These are phyloP conservation scores for Tiaroga cobitis DNA, from an alignment of 2,797 vertebrate species.

Conservation along the genomic window DNA sequence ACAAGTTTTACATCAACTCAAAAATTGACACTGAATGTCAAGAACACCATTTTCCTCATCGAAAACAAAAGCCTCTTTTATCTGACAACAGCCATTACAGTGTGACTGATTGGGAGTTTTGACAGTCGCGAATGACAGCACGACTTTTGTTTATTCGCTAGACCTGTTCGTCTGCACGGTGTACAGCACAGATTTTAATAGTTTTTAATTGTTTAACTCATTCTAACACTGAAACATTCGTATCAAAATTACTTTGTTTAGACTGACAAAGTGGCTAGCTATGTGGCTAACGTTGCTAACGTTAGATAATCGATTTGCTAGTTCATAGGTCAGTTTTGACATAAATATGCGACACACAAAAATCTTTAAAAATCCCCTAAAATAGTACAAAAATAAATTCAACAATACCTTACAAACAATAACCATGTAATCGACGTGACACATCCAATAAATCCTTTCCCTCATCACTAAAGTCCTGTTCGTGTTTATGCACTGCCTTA, in stretches of 20 bases:
- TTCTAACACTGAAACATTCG: neutral
- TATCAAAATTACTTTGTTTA: neutral
- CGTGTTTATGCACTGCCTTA: conserved; percentile 8
- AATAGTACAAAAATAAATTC: neutral
- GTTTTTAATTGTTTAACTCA: neutral
- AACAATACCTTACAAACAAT: neutral
- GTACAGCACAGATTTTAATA: too few relatives aligned
- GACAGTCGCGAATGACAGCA: neutral
- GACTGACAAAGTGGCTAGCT: neutral
- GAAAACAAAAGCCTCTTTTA: neutral
- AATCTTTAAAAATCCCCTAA: neutral
- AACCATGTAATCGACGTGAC: neutral
- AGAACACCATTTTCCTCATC: accelerated
- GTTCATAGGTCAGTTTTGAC: neutral
- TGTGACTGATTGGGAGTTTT: neutral
- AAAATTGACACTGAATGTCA: neutral
- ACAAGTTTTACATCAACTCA: neutral
- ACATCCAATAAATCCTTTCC: conserved; percentile 8
- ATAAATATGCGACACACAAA: neutral
- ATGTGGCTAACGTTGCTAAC: conserved; percentile 25
- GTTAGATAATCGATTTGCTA: conserved; percentile 13
- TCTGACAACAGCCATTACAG: neutral
- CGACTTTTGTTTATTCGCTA: neutral
- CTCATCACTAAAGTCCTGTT: neutral
- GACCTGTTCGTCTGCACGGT: neutral